Evolutionary conservation across 30 jellyfish, hydroid and myxozoan genomes (phyloP).

Genomic region (Morbakka virulenta): DNA sequence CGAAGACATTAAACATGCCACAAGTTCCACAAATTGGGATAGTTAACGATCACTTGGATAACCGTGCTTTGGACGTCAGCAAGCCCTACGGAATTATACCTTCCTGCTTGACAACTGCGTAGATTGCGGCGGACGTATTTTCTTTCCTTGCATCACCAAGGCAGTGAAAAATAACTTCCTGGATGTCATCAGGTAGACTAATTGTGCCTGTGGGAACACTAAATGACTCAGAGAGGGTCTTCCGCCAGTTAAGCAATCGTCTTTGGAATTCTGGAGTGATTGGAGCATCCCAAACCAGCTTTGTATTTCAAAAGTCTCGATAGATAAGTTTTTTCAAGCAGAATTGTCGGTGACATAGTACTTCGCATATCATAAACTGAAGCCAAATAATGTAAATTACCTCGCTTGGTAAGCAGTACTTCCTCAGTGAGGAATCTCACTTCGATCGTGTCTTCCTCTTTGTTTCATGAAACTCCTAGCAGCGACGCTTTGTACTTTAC

Average conservation of each 20-base stretch:
- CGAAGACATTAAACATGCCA: neutral
- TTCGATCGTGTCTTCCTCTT: conserved; percentile 33
- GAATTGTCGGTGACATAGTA: too few species aligned
- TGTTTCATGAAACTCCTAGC: conserved; percentile 42
- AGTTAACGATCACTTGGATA: neutral
- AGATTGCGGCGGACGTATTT: neutral
- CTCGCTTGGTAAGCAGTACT: too few species aligned
- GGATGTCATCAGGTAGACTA: neutral
- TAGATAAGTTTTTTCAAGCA: too few species aligned
- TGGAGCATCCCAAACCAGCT: too few species aligned
- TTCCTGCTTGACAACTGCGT: neutral
- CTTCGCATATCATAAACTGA: too few species aligned
- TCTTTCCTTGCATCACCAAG: neutral
- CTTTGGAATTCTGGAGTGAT: too few species aligned
- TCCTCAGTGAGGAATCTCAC: conserved; percentile 6
- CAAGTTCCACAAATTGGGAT: neutral
- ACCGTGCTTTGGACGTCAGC: conserved; percentile 4
- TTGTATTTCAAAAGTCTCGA: too few species aligned
- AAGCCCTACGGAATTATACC: neutral
- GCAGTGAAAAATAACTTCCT: neutral
- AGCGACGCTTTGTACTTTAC: neutral
- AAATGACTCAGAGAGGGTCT: neutral
- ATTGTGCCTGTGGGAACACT: neutral
- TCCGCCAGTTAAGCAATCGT: too few species aligned
- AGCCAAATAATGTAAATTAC: too few species aligned